Conservation (phyloP, 2,797 vertebrate genomes). For the Mico argentatus region DNA sequence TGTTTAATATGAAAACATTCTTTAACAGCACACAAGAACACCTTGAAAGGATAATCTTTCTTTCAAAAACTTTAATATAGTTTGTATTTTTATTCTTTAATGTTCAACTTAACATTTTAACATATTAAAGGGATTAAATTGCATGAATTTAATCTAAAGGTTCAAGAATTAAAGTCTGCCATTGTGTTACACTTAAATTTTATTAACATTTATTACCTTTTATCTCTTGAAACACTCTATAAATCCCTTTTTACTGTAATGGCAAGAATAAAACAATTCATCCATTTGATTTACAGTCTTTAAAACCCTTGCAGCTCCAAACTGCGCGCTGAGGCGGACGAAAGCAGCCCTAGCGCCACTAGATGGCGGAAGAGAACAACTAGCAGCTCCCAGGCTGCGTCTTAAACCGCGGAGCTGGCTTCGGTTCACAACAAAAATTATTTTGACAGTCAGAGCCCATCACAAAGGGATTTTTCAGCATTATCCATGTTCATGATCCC, state of each 20-base stretch:
- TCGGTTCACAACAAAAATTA: not conserved
- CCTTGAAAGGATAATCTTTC: not conserved
- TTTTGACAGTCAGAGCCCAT: conserved; percentile 50
- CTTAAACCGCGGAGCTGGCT: not conserved
- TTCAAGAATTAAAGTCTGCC: conserved; percentile 11
- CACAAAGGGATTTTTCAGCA: not conserved
- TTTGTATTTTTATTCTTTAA: conserved; percentile 15
- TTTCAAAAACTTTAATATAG: not conserved
- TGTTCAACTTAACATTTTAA: conserved; percentile 57
- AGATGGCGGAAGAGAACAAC: conserved; percentile 81
- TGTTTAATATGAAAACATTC: conserved; percentile 46
- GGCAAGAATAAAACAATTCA: conserved; percentile 37
- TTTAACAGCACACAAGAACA: not conserved
- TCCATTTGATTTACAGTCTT: conserved; percentile 51
- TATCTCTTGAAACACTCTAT: conserved; percentile 23
- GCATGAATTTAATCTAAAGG: conserved; percentile 43
- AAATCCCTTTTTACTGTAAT: conserved; percentile 49
- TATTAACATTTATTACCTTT: conserved; percentile 33
- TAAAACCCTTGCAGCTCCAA: not conserved
- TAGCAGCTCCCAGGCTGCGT: not conserved
- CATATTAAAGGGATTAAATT: conserved; percentile 50
- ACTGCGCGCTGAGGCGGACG: not conserved
- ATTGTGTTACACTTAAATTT: conserved; percentile 52
- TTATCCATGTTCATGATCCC: not conserved
- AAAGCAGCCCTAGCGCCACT: conserved; percentile 56